Percentiles rank a stretch among this genome's conserved stretches.
Evolutionary conservation across 2,888 invertebrate genomes (phyloP).

Genomic region (Philonicus albiceps): DNA sequence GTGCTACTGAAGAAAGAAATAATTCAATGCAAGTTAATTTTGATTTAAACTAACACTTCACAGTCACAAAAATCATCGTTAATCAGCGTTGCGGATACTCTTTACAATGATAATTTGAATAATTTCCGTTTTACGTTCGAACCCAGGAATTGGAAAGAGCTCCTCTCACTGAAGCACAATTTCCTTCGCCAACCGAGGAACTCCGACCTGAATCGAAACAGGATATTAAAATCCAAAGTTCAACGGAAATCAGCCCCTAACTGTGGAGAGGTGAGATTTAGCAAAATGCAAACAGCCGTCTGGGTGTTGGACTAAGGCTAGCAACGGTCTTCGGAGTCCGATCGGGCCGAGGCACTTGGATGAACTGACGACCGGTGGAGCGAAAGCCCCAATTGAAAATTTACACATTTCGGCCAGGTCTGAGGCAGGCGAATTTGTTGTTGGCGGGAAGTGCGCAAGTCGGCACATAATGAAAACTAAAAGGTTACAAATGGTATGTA

Average conservation of each 20-base stretch:
- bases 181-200: not conserved
- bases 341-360: slow-evolving; percentile 35
- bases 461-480: not conserved
- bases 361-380: slow-evolving; percentile 44
- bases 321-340: slow-evolving; percentile 9
- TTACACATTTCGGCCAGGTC: not conserved
- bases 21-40: not conserved
- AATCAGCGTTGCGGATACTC: not conserved
- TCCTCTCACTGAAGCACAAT: not conserved
- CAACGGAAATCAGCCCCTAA: not conserved
- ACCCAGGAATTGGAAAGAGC: not conserved
- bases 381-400: slow-evolving; percentile 32
- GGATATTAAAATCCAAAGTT: not conserved
- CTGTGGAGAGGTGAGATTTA: not conserved
- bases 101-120: not conserved
- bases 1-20: not conserved
- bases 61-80: not conserved
- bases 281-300: not conserved
- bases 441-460: slow-evolving; percentile 4
- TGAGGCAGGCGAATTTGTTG: not conserved
- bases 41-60: not conserved
- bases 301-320: not conserved
- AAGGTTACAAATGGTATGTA: not conserved
- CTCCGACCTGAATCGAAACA: not conserved
- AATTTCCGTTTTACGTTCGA: not conserved